Evolutionary conservation across 2,888 invertebrate species (phyloP).

Genomic region (Linyphia triangularis): DNA sequence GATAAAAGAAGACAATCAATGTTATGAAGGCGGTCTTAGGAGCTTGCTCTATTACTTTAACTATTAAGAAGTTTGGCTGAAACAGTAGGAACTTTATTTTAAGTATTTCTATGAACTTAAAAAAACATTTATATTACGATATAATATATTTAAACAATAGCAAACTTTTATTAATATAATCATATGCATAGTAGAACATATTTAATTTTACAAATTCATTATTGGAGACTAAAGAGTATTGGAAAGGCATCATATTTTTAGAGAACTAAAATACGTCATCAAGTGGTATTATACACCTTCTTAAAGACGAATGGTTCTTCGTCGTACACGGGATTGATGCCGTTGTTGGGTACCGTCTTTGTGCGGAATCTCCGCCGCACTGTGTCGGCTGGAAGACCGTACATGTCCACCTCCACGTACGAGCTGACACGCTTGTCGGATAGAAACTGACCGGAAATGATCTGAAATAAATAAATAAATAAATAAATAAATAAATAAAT

Average conservation of each 20-base stretch:
- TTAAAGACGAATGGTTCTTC: conserved; percentile 97
- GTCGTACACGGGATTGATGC: conserved; percentile 95
- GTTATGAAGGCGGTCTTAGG: no score
- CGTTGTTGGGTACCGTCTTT: conserved; percentile 91
- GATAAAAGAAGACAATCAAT: no score
- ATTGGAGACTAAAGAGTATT: no score
- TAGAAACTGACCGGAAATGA: conserved; percentile 96
- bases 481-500: no score
- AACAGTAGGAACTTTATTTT: no score
- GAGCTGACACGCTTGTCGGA: conserved; percentile 95
- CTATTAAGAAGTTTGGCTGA: no score
- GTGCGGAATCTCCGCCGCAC: conserved; percentile 92
- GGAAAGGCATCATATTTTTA: no score
- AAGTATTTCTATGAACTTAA: no score
- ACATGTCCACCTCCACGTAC: conserved; percentile 99
- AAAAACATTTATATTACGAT: no score
- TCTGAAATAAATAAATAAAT: conserved; percentile 80
- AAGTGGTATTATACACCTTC: conserved; percentile 84
- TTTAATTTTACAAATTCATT: background rate
- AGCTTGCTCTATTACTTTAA: no score
- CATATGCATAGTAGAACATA: background rate
- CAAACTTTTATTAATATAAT: no score
- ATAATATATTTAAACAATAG: no score
- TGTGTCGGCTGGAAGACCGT: conserved; percentile 97
- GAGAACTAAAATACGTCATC: background rate